Base-by-base conservation (phyloP, 2,888 invertebrate species). In the Lymantria monacha region DNA sequence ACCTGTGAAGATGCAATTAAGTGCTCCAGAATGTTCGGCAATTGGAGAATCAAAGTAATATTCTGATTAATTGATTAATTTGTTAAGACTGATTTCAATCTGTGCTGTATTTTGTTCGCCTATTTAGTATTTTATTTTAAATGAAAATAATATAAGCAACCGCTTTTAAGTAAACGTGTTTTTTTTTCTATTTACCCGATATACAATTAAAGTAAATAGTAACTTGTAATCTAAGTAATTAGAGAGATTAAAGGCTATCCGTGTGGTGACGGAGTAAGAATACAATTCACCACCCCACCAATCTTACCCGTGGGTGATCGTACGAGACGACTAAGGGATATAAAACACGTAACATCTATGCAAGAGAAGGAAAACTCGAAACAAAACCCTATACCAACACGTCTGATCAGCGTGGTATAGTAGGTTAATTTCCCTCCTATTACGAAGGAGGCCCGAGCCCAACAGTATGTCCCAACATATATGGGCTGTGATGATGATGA, bases 1-100 rank as follows among this genome's bases (percentile, higher is more conserved):
- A 0, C 93, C 93, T 0, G 81, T 93, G 2, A 83, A 88, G 57
- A 85, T 88, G 51, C 71, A 78, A 46, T 49, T 77, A 1, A 72
- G 74, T 30, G 58, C 69, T 42, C 58, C 67, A 8, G 63, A 67
- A 1, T 42, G 50, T 14, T 14, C 38, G 9, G 1, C 38, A 10
- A n/a, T 41, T 9, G 42, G 8, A 47, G 44, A 50, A 33, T 13
- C 41, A 33, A 46, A 44, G 43, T 47, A 15, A 49, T 43, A 42
- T 55, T 30, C 33, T 54, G 42, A 13, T 49, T 46, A 53, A 55
- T 62, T 53, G 3, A 33, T 33, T 51, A 49, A 59, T 48, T 51
- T 22, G 63, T 46, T 51, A 77, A 83, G 82, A 83, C 83, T 83
- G 81, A 83, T 63, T 70, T 69, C 8, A 42, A 59, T 55, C 42